Percentiles rank a stretch among this genome's conserved stretches.
These are phyloP conservation scores for Anagyrus pseudococci DNA, from an alignment of 2,888 invertebrate genomes.

Conservation along the genomic window DNA sequence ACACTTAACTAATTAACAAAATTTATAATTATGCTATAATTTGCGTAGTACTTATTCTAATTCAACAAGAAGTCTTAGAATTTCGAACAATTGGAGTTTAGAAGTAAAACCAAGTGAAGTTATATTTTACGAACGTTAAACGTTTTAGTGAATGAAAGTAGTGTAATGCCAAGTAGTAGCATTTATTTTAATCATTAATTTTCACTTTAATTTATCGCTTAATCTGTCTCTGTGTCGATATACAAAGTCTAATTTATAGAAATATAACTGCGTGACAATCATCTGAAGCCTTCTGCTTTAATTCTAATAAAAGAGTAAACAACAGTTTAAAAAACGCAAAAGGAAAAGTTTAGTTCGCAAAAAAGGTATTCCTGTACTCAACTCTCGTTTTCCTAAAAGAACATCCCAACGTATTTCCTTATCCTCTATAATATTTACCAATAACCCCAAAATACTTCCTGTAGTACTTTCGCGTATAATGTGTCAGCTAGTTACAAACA, in stretches of 20 bases:
- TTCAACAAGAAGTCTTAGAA: neutral
- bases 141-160: constrained; percentile 45
- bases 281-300: constrained; percentile 24
- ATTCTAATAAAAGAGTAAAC: constrained; percentile 11
- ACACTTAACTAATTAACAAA: too few species aligned
- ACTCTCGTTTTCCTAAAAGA: constrained; percentile 12
- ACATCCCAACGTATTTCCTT: constrained; percentile 5
- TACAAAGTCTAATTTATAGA: constrained; percentile 25
- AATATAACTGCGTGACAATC: constrained; percentile 17
- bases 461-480: constrained; percentile 37
- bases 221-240: constrained; percentile 41
- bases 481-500: constrained; percentile 22
- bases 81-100: constrained; percentile 26
- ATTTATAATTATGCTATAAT: constrained; percentile 11
- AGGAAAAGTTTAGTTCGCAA: constrained; percentile 25
- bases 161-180: constrained; percentile 45
- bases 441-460: constrained; percentile 31
- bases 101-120: constrained; percentile 21
- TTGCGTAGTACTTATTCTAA: neutral
- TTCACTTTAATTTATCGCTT: constrained; percentile 40
- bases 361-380: constrained; percentile 5
- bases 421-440: constrained; percentile 22
- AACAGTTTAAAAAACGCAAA: constrained; percentile 3
- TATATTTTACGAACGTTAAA: constrained; percentile 18
- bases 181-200: constrained; percentile 38